phyloP scores from a whole-genome alignment of 2,797 vertebrate species.

The Scomberomorus guttatus region DNA sequence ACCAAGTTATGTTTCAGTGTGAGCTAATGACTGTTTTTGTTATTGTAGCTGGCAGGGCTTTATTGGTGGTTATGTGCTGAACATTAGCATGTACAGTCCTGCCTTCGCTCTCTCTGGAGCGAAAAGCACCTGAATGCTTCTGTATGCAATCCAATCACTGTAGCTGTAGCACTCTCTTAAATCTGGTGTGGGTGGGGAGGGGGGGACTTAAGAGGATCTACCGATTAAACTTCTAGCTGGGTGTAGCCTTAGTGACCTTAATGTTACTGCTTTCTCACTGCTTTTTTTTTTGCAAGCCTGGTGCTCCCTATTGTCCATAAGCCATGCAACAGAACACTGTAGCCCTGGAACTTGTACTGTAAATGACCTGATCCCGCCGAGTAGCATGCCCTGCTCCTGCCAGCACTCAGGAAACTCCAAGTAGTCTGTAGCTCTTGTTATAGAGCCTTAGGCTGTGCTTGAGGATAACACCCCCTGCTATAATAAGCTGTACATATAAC shows the following conservation, averaged over 20 bases:
- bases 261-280: conserved; percentile 48
- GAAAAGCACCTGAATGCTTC: conserved; percentile 53
- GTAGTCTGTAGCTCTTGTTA: conserved; percentile 37
- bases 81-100: conserved; percentile 23
- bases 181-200: conserved; percentile 27
- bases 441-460: conserved; percentile 36
- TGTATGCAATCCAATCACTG: conserved; percentile 62
- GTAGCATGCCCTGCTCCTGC: conserved; percentile 60
- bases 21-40: conserved; percentile 70
- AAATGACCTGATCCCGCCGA: conserved; percentile 47
- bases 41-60: conserved; percentile 57
- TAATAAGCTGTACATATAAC: conserved; percentile 43
- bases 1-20: conserved; percentile 79
- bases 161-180: conserved; percentile 53
- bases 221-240: conserved; percentile 62
- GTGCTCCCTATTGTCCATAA: conserved; percentile 63
- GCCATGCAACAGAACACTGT: conserved; percentile 72
- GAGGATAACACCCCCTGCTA: conserved; percentile 17
- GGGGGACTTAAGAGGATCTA: conserved; percentile 68
- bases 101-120: conserved; percentile 11
- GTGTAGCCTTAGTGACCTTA: conserved; percentile 62
- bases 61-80: conserved; percentile 76
- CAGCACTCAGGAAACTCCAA: conserved; percentile 77
- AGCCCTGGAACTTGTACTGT: conserved; percentile 71
- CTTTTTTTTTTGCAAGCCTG: conserved; percentile 35